These are phyloP conservation scores for Formica selysi DNA, from an alignment of 1,140 invertebrate genomes.

Conservation along the genomic window DNA sequence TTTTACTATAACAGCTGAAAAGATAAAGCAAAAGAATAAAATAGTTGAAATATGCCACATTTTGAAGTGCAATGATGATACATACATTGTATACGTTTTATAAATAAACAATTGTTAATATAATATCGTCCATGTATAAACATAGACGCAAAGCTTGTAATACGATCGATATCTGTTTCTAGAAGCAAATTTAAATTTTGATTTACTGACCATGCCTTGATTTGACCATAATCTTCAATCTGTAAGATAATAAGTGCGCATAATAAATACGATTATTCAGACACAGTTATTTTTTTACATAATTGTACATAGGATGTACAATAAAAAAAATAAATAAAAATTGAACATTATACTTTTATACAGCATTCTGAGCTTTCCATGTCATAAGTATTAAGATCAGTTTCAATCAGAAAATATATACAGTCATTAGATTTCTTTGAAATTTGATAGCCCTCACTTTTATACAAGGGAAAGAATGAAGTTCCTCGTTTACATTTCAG, in stretches of 20 bases:
- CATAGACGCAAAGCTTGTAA: conserved; percentile 88
- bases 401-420: conserved; percentile 86
- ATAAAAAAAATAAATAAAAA: conserved; percentile 24
- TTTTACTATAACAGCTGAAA: conserved; percentile 87
- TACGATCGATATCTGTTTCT: conserved; percentile 89
- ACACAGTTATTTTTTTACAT: conserved; percentile 13
- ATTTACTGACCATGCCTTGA: conserved; percentile 89
- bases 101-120: conserved; percentile 89
- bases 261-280: conserved; percentile 34
- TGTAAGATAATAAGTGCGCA: conserved; percentile 75
- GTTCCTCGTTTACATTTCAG: conserved; percentile 85
- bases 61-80: conserved; percentile 59
- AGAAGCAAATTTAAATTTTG: conserved; percentile 88
- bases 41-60: conserved; percentile 86
- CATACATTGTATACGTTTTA: conserved; percentile 90
- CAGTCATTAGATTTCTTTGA: conserved; percentile 67
- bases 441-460: conserved; percentile 75
- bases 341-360: conserved; percentile 78
- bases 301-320: conserved; percentile 27
- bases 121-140: conserved; percentile 87
- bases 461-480: conserved; percentile 86
- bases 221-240: conserved; percentile 90
- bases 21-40: conserved; percentile 9
- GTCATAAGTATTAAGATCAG: conserved; percentile 81
- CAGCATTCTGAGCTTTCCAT: conserved; percentile 76